Base-by-base conservation (phyloP, 2,797 vertebrate genomes). In the Garrulus glandarius region DNA sequence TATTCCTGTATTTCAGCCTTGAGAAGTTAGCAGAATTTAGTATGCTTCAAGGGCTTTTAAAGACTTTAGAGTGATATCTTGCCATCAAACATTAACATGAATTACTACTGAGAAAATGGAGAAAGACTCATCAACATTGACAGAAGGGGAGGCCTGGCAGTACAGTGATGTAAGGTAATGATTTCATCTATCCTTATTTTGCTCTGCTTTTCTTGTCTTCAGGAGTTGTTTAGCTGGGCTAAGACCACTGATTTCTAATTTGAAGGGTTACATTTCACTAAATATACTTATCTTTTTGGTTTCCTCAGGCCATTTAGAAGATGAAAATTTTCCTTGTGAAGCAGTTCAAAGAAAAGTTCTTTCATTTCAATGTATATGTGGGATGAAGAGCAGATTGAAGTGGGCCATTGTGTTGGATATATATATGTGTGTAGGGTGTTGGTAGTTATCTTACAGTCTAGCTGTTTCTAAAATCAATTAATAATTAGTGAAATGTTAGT, bases 41-140 rank as follows among this genome's bases (percentile, higher is more conserved):
- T 23, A 22, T 13, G 9, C 5, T 64, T 76, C n/a, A 50, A 68
- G 26, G 17, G 7, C 1, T 89, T 84, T 68, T 75, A 37, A 44
- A 49, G 16, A 44, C 9, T 29, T 78, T 4, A 44, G 30, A 72
- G 36, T 52, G 4, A 12, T 46, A 30, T 21, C 43, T 67, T 0
- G 0, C 32, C 8, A 39, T 20, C 2, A 1, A 57, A 37, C 0
- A 2, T 27, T 55, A 72, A n/a, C n/a, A 50, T 39, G 5, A 68
- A 5, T 44, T 13, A 63, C 68, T 24, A 53, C 8, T 23, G 15
- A 84, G 9, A 29, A 80, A 88, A 79, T 47, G 15, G 10, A 65
- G 53, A 71, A 76, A 61, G 26, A 1, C 12, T 53, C 19, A 30
- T 19, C 56, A 52, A n/a, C 19, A 9, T 11, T 53, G 27, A 13